Evolutionary conservation across 2,888 invertebrate genomes (phyloP).

Genomic region (Tanypteryx hageni): DNA sequence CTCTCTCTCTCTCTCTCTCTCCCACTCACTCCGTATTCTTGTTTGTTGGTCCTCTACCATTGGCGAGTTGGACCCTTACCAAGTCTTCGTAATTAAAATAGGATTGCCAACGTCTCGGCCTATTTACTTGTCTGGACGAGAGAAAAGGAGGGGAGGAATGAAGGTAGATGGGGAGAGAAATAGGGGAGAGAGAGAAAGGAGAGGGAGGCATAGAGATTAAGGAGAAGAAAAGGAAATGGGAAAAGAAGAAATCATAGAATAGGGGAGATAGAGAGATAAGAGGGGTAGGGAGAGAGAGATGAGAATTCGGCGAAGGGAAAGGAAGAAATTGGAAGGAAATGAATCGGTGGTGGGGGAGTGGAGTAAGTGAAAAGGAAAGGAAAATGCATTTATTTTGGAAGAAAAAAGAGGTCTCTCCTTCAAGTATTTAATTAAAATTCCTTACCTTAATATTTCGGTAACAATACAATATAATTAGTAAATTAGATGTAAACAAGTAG

Average conservation of each 20-base stretch:
- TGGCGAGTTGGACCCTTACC: conserved; percentile 46
- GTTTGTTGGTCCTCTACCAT: conserved; percentile 42
- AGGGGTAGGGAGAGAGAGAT: neutral
- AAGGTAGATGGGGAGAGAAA: neutral
- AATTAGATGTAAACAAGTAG: no score
- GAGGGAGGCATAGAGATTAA: neutral
- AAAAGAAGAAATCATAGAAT: neutral
- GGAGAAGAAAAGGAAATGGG: neutral
- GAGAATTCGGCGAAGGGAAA: neutral
- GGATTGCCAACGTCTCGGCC: conserved; percentile 59
- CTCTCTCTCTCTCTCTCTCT: neutral
- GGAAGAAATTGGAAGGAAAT: neutral
- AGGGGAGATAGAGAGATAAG: neutral
- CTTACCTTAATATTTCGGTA: no score
- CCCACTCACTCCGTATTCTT: neutral
- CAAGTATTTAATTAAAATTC: no score
- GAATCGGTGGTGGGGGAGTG: neutral
- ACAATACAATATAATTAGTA: no score
- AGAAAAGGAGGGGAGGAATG: neutral
- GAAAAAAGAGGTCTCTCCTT: no score
- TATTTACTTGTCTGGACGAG: conserved; percentile 53
- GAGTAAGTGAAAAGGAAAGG: no score
- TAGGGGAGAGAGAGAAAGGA: neutral
- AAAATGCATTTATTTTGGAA: no score
- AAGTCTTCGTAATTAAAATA: conserved; percentile 59